phyloP scores from a whole-genome alignment of 2,797 vertebrate genomes.

The Leptodactylus fallax region DNA sequence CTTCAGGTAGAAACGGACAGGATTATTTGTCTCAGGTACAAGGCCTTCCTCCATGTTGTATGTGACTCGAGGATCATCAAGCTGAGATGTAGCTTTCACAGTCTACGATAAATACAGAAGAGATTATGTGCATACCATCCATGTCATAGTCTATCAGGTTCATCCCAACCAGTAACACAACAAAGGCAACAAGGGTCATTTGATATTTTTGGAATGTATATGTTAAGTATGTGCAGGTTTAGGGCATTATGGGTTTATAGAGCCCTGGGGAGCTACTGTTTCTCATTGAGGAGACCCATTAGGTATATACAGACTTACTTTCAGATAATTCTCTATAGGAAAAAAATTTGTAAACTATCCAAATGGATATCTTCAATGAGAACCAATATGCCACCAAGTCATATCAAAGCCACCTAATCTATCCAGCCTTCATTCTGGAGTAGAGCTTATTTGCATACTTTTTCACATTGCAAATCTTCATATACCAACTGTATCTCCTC shows the following conservation, averaged over 20 bases:
- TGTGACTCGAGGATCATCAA: conserved; percentile 86
- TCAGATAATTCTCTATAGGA: too few relatives aligned
- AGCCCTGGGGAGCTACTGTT: too few relatives aligned
- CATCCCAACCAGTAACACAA: neutral
- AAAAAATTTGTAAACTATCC: too few relatives aligned
- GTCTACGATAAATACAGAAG: conserved; percentile 73
- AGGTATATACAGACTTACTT: too few relatives aligned
- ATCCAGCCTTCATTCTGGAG: too few relatives aligned
- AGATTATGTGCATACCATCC: neutral
- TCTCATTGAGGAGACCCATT: neutral
- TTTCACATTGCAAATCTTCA: too few relatives aligned
- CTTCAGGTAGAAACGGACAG: conserved; percentile 88
- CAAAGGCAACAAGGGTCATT: neutral
- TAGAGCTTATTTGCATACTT: too few relatives aligned
- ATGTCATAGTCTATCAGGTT: neutral
- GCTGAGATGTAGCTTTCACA: conserved; percentile 86
- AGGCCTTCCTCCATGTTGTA: conserved; percentile 91
- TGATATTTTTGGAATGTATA: neutral
- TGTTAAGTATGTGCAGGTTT: neutral
- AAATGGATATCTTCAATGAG: too few relatives aligned
- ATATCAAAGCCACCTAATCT: too few relatives aligned
- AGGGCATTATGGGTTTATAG: neutral
- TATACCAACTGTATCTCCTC: too few relatives aligned
- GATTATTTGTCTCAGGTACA: conserved; percentile 89
- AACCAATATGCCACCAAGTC: too few relatives aligned